Evolutionary conservation across 2,888 invertebrate genomes (phyloP), one percentile per base, ranked within the genome.

Genomic region (Xestia sexstrigata): DNA sequence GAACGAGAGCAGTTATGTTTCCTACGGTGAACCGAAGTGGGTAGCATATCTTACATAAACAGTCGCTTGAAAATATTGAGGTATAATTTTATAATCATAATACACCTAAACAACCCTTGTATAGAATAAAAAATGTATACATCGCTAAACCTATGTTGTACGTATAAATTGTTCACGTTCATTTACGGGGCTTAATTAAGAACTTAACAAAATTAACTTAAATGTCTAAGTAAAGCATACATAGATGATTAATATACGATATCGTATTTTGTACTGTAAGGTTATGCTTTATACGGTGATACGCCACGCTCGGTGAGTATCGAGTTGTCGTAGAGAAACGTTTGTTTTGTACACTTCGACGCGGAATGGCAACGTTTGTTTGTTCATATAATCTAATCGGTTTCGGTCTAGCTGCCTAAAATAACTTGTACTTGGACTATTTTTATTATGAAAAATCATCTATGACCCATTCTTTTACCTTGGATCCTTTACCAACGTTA

Each of bases 211-310:
- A 79, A 86, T 52, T 63, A 88, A 88, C 88, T 78, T 89, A 89
- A 62, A 87, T 75, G 52, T 63, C 96, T 96, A 96, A 94, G 95
- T 96, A 96, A 96, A 96, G 96, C 96, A 96, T 95, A 95, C 90
- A 94, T 94, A 92, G 91, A 94, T 94, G 94, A 95, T 93, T 93
- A 94, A 95, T 94, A 93, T 94, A 93, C 94, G 88, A 95, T 94
- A 95, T 93, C 92, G 92, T 95, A 95, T 95, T 95, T 96, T 96
- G 96, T 96, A 96, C 96, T 96, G 95, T 96, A 90, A 96, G 96
- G 96, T 96, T 94, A 92, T 93, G 91, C 90, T 90, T 89, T 88
- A 83, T 68, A 68, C 69, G 85, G 78, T 45, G 75, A 67, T 17
- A 63, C 62, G 67, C 79, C 82, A 85, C 73, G 68, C 74, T 17